Conservation (phyloP, 2,888 invertebrate species). For the Mythimna ferrago region DNA sequence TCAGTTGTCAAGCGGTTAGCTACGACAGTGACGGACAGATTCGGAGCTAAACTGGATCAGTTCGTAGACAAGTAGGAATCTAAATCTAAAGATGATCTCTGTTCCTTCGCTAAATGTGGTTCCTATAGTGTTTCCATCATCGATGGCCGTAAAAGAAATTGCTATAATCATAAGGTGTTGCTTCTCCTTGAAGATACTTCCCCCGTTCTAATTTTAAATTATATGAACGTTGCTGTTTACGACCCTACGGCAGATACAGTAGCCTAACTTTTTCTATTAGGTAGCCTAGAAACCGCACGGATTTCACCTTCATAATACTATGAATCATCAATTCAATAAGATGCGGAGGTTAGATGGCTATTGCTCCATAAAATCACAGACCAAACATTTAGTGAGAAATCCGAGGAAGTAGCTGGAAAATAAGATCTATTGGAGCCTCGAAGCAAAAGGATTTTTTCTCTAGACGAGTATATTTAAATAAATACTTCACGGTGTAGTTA, state of each 20-base stretch:
- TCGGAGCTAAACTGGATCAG: conserved; percentile 6
- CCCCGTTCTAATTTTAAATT: background rate
- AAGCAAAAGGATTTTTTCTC: conserved; percentile 16
- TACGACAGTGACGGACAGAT: conserved; percentile 27
- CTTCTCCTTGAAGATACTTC: background rate
- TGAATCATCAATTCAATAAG: conserved; percentile 30
- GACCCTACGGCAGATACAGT: background rate
- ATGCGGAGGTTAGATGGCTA: conserved; percentile 18
- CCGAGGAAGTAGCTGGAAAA: background rate
- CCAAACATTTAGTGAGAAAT: background rate
- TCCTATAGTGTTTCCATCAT: background rate
- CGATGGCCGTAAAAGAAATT: background rate
- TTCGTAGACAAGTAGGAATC: conserved; percentile 1
- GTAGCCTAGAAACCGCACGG: background rate
- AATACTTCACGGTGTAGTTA: conserved; percentile 62
- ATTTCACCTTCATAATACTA: conserved; percentile 6
- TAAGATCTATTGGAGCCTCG: background rate
- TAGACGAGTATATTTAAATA: conserved; percentile 55
- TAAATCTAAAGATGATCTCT: background rate
- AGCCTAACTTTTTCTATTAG: background rate
- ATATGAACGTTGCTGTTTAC: background rate
- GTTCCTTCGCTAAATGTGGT: background rate
- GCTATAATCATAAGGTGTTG: background rate
- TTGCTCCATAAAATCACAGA: conserved; percentile 13
- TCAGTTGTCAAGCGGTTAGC: conserved; percentile 39